Evolutionary conservation across 2,113 vertebrate genomes (phyloP), one percentile per base, ranked within the genome.

Genomic region (Ovibos moschatus): DNA sequence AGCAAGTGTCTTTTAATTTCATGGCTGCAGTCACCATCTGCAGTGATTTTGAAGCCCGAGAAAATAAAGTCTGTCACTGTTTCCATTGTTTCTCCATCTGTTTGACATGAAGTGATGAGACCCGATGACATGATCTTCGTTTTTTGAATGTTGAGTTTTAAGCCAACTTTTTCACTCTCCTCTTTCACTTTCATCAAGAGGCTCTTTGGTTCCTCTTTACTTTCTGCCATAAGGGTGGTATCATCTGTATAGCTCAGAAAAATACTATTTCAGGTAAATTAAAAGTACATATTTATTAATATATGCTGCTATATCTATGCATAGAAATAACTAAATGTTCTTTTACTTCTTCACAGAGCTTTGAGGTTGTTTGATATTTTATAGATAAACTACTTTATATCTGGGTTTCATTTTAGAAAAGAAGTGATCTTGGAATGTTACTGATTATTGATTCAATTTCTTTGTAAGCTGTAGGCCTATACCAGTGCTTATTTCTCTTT

Each of bases 111-210:
- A 33, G 33, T 10, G 17, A 67, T 67, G 64, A 9, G 64, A n/a
- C 64, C 7, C 0, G 8, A n/a, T 64, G 30, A 3, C 30, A 64
- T n/a, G 30, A 64, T 64, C 30, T 64, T 64, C 3, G 0, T n/a
- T 64, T 64, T 64, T 2, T 64, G 30, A 64, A 17, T n/a, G 62
- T 16, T 64, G 62, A 64, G 30, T 17, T 64, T 64, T 64, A 64
- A 64, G 62, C 15, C 33, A 64, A 0, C 16, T n/a, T n/a, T 64
- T 64, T 64, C 16, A 64, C 33, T n/a, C 15, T n/a, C 62, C 62
- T 47, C 47, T 14, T 50, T 50, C 50, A 62, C 58, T 62, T 62
- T 30, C 28, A 6, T 30, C 58, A 62, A 62, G 27, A 62, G 58
- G 12, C 58, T 62, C 12, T 62, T 62, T 62, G 2, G 28, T 62